These are phyloP conservation scores for Istiophorus platypterus DNA, from an alignment of 2,113 vertebrate genomes.

Conservation along the genomic window DNA sequence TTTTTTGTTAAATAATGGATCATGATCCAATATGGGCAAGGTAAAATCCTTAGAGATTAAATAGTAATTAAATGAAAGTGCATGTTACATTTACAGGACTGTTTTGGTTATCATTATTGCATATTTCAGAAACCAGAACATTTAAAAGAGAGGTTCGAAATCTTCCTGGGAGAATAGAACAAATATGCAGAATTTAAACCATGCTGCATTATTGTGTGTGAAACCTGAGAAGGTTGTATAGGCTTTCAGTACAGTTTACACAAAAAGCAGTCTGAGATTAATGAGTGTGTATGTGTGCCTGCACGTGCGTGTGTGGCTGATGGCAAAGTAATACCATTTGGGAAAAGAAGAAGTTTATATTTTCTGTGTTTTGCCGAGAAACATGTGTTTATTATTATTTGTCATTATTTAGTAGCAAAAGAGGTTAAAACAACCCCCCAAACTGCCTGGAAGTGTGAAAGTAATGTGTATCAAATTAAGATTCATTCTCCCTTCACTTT, in stretches of 20 bases:
- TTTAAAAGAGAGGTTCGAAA: background rate
- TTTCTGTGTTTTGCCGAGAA: constrained; percentile 10
- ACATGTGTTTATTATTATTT: constrained; percentile 61
- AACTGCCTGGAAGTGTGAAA: constrained; percentile 28
- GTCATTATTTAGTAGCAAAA: constrained; percentile 25
- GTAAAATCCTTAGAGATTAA: constrained; percentile 3
- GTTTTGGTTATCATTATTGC: background rate
- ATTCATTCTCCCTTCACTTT: background rate
- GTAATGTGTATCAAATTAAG: constrained; percentile 31
- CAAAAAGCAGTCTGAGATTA: constrained; percentile 18
- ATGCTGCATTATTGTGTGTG: background rate
- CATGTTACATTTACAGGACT: background rate
- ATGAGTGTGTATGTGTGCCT: constrained; percentile 14
- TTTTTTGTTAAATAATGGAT: background rate
- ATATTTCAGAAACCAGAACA: background rate
- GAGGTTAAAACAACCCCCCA: background rate
- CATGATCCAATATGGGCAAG: background rate
- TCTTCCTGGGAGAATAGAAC: background rate
- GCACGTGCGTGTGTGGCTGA: background rate
- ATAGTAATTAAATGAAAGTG: constrained; percentile 8
- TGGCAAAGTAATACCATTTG: constrained; percentile 25
- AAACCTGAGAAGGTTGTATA: constrained; percentile 6
- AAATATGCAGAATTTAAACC: background rate
- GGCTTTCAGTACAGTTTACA: constrained; percentile 1
- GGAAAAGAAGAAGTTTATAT: constrained; percentile 32